A percentile compares a stretch with the other conserved stretches of the same genome.
phyloP scores from a whole-genome alignment of 2,113 vertebrate genomes.

The Oncorhynchus mykiss region DNA sequence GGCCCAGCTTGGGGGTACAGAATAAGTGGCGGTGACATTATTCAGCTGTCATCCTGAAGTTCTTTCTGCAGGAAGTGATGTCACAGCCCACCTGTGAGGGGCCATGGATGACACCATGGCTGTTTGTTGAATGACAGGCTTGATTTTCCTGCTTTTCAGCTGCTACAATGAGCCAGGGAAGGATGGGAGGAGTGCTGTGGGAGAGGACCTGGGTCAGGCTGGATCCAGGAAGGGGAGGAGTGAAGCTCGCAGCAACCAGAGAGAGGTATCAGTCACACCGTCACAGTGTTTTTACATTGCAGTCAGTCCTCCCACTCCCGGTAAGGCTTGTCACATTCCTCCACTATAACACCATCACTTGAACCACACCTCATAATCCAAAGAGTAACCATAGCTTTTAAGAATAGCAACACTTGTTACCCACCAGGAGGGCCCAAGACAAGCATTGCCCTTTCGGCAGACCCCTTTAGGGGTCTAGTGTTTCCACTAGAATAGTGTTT shows the following conservation, averaged over 20 bases:
- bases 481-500: background rate
- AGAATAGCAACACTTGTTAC: background rate
- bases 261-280: conserved; percentile 49
- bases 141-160: conserved; percentile 26
- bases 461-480: background rate
- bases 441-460: background rate
- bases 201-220: background rate
- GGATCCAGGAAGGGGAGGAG: conserved; percentile 43
- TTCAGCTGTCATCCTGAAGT: conserved; percentile 14
- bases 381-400: background rate
- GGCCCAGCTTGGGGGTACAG: background rate
- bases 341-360: background rate
- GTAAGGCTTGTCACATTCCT: conserved; percentile 1
- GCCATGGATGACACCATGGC: background rate
- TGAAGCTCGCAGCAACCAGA: conserved; percentile 36
- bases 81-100: background rate
- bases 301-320: background rate
- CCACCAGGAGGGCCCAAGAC: background rate
- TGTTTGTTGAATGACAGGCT: conserved; percentile 5
- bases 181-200: conserved; percentile 7
- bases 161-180: conserved; percentile 2
- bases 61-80: background rate
- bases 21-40: conserved; percentile 19
- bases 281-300: background rate
- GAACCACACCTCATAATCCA: background rate